These are phyloP conservation scores for Chloroceryle aenea DNA, from an alignment of 2,113 vertebrate species.

Conservation along the genomic window DNA sequence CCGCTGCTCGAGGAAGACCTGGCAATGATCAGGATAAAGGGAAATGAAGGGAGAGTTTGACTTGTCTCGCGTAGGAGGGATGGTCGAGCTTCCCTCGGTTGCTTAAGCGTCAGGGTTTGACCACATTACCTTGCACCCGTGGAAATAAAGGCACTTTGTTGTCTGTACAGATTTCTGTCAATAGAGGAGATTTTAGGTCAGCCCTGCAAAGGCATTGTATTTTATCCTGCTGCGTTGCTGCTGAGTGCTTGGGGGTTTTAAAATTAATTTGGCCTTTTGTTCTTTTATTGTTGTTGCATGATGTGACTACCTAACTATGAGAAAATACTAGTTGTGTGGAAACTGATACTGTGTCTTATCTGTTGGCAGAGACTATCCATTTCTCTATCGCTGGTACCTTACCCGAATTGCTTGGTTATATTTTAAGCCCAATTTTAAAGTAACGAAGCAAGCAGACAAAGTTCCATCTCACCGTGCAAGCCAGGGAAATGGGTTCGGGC, in stretches of 20 bases:
- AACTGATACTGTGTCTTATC: not conserved
- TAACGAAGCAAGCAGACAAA: not conserved
- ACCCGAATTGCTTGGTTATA: not conserved
- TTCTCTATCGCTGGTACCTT: rapidly evolving
- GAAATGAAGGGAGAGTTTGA: not conserved
- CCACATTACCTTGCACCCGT: not conserved
- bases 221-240: not conserved
- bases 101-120: not conserved
- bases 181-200: not conserved
- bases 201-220: rapidly evolving
- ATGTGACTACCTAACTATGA: not conserved
- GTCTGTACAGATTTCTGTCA: not conserved
- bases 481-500: not conserved
- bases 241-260: not conserved
- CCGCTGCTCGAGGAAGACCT: not conserved
- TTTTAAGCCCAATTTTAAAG: not conserved
- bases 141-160: not conserved
- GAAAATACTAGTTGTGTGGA: not conserved
- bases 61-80: not conserved
- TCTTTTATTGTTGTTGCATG: not conserved
- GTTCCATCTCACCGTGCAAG: not conserved
- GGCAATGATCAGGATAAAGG: not conserved
- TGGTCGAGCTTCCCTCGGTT: not conserved
- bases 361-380: not conserved
- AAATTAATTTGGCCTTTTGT: not conserved